Conservation (phyloP, 2,888 invertebrate genomes). For the Ceratothoa steindachneri region DNA sequence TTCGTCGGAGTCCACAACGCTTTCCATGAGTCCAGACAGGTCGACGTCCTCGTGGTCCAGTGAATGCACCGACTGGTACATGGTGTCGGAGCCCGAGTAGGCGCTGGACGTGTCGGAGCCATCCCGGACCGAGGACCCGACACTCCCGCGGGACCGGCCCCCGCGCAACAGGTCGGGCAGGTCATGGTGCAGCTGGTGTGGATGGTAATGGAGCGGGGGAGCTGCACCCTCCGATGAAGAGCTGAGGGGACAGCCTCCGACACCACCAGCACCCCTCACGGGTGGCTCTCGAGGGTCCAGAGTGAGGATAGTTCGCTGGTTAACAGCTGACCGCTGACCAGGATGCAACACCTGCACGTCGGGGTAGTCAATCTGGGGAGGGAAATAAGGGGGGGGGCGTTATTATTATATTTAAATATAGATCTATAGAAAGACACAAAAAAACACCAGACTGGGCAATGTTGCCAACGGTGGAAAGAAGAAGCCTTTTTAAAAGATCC, state of each 20-base stretch:
- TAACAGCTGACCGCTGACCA: slow-evolving; percentile 52
- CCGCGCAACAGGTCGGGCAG: slow-evolving; percentile 43
- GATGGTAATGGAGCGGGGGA: slow-evolving; percentile 28
- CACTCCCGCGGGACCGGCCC: slow-evolving; percentile 41
- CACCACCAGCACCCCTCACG: slow-evolving; percentile 52
- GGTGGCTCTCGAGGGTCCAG: slow-evolving; percentile 48
- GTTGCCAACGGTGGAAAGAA: too few species aligned
- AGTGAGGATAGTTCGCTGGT: slow-evolving; percentile 51
- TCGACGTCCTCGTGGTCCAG: slow-evolving; percentile 71
- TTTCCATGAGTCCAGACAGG: slow-evolving; percentile 88
- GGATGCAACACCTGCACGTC: slow-evolving; percentile 56
- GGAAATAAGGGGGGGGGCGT: background rate
- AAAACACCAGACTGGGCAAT: too few species aligned
- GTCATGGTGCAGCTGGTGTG: background rate
- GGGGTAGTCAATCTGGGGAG: slow-evolving; percentile 66
- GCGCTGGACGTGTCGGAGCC: slow-evolving; percentile 94
- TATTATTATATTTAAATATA: too few species aligned
- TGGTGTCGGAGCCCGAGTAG: slow-evolving; percentile 92
- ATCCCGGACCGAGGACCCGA: slow-evolving; percentile 58
- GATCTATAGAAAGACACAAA: too few species aligned
- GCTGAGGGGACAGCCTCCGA: slow-evolving; percentile 51
- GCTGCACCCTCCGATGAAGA: slow-evolving; percentile 29
- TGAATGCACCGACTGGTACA: slow-evolving; percentile 58
- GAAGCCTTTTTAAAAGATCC: too few species aligned
- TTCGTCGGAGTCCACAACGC: slow-evolving; percentile 92